These are phyloP conservation scores for Xylocopa sonorina DNA, from an alignment of 1,140 invertebrate genomes.

Conservation along the genomic window DNA sequence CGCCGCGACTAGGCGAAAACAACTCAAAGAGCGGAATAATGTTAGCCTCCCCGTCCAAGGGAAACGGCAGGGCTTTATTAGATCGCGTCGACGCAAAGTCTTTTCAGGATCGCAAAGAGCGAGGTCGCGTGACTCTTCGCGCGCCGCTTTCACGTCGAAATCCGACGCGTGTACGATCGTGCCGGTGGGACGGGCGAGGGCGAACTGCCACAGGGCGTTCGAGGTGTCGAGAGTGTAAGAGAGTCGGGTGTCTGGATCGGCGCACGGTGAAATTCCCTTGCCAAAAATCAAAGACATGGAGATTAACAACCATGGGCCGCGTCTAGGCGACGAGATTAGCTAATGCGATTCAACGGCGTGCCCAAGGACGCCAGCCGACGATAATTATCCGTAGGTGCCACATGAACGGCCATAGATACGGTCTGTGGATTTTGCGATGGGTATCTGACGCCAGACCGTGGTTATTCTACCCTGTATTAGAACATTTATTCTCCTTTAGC, in stretches of 20 bases:
- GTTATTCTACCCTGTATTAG: too few species aligned
- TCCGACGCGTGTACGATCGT: constrained; percentile 33
- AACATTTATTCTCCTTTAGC: not conserved
- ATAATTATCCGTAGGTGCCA: constrained; percentile 49
- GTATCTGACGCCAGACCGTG: not conserved
- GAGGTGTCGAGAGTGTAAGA: not conserved
- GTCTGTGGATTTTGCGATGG: not conserved
- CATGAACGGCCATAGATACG: constrained; percentile 2
- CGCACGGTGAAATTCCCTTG: constrained; percentile 48
- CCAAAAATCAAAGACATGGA: constrained; percentile 80
- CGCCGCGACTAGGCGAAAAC: constrained; percentile 58
- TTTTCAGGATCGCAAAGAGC: constrained; percentile 41
- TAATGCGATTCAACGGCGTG: constrained; percentile 67
- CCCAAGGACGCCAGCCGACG: constrained; percentile 53
- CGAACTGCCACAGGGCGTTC: constrained; percentile 29
- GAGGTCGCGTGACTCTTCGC: constrained; percentile 34
- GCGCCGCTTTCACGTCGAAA: constrained; percentile 59
- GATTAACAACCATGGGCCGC: constrained; percentile 69
- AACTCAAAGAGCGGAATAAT: constrained; percentile 66
- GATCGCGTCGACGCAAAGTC: constrained; percentile 64
- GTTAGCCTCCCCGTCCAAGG: constrained; percentile 49
- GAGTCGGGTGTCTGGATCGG: constrained; percentile 2
- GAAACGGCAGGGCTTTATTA: constrained; percentile 62
- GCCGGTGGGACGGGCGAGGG: constrained; percentile 25
- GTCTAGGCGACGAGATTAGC: constrained; percentile 60